Conservation (phyloP, 2,113 vertebrate genomes). For the Callionymus lyra region DNA sequence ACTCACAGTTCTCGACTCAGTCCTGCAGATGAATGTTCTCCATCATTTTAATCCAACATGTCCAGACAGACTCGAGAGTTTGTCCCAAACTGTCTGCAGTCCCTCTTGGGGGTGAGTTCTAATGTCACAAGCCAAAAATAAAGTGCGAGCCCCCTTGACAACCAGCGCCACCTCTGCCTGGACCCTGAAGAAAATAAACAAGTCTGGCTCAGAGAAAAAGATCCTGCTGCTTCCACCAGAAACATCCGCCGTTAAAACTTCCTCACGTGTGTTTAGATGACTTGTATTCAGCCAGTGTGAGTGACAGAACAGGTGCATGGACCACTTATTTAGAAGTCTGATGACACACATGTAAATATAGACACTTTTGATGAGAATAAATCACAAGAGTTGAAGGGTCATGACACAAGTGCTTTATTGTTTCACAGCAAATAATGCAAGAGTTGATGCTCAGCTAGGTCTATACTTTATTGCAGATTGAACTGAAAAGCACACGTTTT, state of each 20-base stretch:
- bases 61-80: background rate
- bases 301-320: background rate
- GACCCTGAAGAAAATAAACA: constrained; percentile 19
- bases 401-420: constrained; percentile 46
- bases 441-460: no score
- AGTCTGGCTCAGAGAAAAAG: background rate
- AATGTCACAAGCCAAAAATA: constrained; percentile 73
- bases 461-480: no score
- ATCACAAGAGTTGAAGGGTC: background rate
- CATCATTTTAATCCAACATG: constrained; percentile 6
- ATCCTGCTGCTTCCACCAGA: background rate
- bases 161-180: background rate
- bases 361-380: background rate
- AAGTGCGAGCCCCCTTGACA: constrained; percentile 35
- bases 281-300: background rate
- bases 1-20: constrained; percentile 40
- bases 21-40: constrained; percentile 1
- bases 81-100: constrained; percentile 6
- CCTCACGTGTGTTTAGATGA: background rate
- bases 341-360: constrained; percentile 12
- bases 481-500: no score
- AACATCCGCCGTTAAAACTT: no score
- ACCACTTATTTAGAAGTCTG: background rate
- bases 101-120: constrained; percentile 34
- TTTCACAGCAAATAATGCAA: constrained; percentile 2